phyloP scores from a whole-genome alignment of 2,888 invertebrate genomes.

The Lochmaea capreae region DNA sequence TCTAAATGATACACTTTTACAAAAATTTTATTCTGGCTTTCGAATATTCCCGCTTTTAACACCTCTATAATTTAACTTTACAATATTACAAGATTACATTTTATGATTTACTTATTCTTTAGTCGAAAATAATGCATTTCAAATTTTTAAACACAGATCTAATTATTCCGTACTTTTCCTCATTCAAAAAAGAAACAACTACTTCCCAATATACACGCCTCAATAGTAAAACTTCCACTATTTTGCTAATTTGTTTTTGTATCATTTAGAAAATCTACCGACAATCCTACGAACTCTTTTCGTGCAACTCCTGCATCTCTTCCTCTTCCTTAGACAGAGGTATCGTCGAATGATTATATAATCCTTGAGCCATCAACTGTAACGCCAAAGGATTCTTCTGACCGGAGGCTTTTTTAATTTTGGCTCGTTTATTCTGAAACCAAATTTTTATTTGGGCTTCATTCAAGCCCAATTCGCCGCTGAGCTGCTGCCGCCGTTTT shows the following conservation, averaged over 20 bases:
- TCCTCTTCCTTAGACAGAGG: constrained; percentile 85
- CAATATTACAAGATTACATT: constrained; percentile 4
- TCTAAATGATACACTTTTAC: not conserved
- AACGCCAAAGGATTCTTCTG: constrained; percentile 87
- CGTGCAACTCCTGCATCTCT: constrained; percentile 72
- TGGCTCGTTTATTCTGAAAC: constrained; percentile 98
- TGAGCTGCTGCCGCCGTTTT: constrained; percentile 87
- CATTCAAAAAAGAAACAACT: not conserved
- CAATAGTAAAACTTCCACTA: no score
- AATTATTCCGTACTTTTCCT: no score
- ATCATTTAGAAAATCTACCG: not conserved
- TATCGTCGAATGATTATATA: constrained; percentile 90
- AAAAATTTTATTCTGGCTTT: no score
- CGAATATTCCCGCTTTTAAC: no score
- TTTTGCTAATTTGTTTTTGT: not conserved
- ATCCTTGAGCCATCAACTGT: constrained; percentile 93
- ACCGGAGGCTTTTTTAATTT: constrained; percentile 92
- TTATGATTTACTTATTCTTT: not conserved
- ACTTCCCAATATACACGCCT: not conserved
- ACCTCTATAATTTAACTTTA: not conserved
- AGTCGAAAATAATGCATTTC: not conserved
- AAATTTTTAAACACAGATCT: no score
- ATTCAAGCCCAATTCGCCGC: constrained; percentile 89
- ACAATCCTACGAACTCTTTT: constrained; percentile 49
- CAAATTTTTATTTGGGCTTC: constrained; percentile 98